Evolutionary conservation across 2,888 invertebrate genomes (phyloP).

Genomic region (Melipona beecheii): DNA sequence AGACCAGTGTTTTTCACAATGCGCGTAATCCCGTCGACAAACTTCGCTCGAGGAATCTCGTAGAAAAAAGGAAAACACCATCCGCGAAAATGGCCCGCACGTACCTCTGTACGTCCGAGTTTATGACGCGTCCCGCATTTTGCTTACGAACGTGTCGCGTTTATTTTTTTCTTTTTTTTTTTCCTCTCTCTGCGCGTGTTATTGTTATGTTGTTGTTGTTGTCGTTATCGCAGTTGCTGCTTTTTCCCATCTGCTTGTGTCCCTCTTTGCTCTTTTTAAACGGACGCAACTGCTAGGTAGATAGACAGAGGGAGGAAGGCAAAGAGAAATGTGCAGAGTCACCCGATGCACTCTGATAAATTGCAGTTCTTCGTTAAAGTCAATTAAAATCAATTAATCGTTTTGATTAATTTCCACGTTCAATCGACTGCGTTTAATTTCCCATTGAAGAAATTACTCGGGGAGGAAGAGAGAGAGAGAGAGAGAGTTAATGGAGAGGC

Average conservation of each 20-base stretch:
- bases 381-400: slow-evolving; percentile 28
- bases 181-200: neutral
- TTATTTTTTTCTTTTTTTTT: neutral
- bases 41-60: slow-evolving; percentile 8
- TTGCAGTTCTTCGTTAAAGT: neutral
- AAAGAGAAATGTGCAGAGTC: too few relatives aligned
- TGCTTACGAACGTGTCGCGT: neutral
- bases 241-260: too few relatives aligned
- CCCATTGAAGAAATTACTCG: slow-evolving; percentile 7
- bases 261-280: neutral
- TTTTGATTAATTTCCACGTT: slow-evolving; percentile 29
- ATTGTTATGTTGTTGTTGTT: neutral
- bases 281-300: neutral
- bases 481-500: neutral
- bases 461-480: neutral
- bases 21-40: slow-evolving; percentile 18
- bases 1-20: slow-evolving; percentile 11
- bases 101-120: neutral
- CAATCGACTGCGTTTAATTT: slow-evolving; percentile 1
- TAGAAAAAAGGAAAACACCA: neutral
- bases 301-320: too few relatives aligned
- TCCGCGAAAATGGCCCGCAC: slow-evolving; percentile 5
- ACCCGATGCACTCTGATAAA: neutral
- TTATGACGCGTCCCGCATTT: slow-evolving; percentile 7
- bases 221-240: neutral